These are phyloP conservation scores for Syngnathoides biaculeatus DNA, from an alignment of 2,113 vertebrate species.

Conservation along the genomic window DNA sequence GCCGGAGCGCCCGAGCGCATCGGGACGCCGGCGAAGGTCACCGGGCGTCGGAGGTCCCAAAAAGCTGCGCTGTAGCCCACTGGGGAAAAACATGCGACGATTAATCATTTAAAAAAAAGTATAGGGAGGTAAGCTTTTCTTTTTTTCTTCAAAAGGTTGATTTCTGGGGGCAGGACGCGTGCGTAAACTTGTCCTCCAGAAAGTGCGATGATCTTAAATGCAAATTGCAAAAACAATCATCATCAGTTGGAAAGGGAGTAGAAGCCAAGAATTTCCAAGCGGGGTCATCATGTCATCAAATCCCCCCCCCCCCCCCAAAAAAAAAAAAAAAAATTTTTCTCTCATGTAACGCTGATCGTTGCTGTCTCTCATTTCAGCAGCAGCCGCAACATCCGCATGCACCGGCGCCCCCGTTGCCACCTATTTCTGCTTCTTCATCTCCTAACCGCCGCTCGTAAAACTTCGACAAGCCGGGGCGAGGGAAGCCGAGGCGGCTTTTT, in stretches of 20 bases:
- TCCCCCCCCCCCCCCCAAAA: too few relatives aligned
- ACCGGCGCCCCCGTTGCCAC: slow-evolving; percentile 76
- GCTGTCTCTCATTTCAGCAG: not conserved
- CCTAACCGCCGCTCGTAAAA: not conserved
- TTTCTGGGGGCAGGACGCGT: too few relatives aligned
- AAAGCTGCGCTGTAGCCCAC: not conserved
- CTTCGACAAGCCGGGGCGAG: not conserved
- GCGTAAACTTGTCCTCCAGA: too few relatives aligned
- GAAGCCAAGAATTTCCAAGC: slow-evolving; percentile 5
- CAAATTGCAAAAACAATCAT: not conserved
- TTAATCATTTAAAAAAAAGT: not conserved
- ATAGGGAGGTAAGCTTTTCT: too few relatives aligned
- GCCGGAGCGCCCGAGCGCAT: slow-evolving; percentile 83
- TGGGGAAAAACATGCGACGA: not conserved
- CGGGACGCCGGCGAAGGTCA: slow-evolving; percentile 61
- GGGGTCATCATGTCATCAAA: not conserved
- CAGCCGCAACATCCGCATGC: slow-evolving; percentile 65
- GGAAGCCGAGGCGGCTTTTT: slow-evolving; percentile 5
- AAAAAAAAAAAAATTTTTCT: slow-evolving; percentile 1
- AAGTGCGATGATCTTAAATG: not conserved
- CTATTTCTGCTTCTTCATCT: slow-evolving; percentile 19
- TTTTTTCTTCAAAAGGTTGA: too few relatives aligned
- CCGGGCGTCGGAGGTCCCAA: not conserved
- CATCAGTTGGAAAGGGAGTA: not conserved
- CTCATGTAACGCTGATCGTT: not conserved